These are phyloP conservation scores for Sclerurus mexicanus DNA, from an alignment of 2,113 vertebrate species.

Conservation along the genomic window DNA sequence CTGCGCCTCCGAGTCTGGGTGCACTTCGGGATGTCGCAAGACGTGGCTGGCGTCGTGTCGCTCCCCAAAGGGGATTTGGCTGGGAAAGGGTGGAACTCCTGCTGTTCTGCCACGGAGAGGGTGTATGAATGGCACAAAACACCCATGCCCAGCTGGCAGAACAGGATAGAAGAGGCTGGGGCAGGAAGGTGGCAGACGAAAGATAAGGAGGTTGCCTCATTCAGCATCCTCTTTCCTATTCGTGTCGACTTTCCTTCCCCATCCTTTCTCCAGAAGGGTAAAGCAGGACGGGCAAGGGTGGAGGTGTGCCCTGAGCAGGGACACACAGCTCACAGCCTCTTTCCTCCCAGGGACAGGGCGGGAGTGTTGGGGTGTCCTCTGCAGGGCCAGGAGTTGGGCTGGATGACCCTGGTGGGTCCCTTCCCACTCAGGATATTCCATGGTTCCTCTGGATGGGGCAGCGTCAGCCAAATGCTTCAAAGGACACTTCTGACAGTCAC, in stretches of 20 bases:
- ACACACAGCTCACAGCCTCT: background rate
- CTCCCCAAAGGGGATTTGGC: background rate
- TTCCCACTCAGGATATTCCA: background rate
- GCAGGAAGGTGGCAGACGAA: background rate
- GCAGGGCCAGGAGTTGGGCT: accelerated
- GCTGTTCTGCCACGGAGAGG: background rate
- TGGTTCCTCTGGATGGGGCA: background rate
- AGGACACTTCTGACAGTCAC: accelerated
- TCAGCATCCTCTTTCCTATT: background rate
- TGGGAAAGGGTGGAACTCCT: background rate
- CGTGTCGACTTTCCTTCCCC: conserved; percentile 21
- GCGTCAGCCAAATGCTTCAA: background rate
- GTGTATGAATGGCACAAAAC: background rate
- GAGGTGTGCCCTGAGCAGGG: background rate
- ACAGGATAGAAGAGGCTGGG: background rate
- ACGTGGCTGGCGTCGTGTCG: background rate
- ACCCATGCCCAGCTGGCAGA: conserved; percentile 16
- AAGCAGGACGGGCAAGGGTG: background rate
- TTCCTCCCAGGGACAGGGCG: background rate
- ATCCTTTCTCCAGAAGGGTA: conserved; percentile 7
- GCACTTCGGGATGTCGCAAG: background rate
- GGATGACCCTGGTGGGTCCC: accelerated
- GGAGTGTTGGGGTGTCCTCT: background rate
- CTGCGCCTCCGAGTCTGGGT: background rate
- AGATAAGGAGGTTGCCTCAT: background rate